Conservation (phyloP, 2,113 vertebrate genomes). For the Austrofundulus limnaeus region DNA sequence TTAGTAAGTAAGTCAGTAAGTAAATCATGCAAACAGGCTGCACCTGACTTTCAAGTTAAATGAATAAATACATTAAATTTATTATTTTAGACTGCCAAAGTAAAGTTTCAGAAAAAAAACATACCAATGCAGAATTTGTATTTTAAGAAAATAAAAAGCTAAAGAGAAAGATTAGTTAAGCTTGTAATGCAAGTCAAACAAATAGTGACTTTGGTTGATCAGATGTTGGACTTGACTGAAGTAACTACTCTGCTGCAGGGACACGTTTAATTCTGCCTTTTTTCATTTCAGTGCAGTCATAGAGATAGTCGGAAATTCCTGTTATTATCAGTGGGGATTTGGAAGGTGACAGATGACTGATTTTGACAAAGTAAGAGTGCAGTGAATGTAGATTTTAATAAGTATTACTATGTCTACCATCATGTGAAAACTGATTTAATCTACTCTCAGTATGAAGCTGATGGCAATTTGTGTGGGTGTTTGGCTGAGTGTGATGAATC, state of each 20-base stretch:
- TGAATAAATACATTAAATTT: no score
- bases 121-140: no score
- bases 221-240: constrained; percentile 40
- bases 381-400: constrained; percentile 57
- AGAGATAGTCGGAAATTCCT: constrained; percentile 39
- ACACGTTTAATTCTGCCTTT: constrained; percentile 42
- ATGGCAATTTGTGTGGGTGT: constrained; percentile 19
- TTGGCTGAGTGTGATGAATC: background rate
- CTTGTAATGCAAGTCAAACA: no score
- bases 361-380: constrained; percentile 45
- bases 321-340: constrained; percentile 49
- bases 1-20: no score
- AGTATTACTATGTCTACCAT: constrained; percentile 40
- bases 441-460: constrained; percentile 17
- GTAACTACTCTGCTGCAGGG: constrained; percentile 12
- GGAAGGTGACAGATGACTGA: constrained; percentile 35
- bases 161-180: no score
- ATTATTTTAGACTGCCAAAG: no score
- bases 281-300: constrained; percentile 28
- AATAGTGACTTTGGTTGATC: no score
- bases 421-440: constrained; percentile 37
- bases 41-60: no score
- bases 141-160: no score
- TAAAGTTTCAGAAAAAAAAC: no score
- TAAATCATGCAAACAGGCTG: no score